These are phyloP conservation scores for Danaus melanippus DNA, from an alignment of 1,140 invertebrate species.

Conservation along the genomic window DNA sequence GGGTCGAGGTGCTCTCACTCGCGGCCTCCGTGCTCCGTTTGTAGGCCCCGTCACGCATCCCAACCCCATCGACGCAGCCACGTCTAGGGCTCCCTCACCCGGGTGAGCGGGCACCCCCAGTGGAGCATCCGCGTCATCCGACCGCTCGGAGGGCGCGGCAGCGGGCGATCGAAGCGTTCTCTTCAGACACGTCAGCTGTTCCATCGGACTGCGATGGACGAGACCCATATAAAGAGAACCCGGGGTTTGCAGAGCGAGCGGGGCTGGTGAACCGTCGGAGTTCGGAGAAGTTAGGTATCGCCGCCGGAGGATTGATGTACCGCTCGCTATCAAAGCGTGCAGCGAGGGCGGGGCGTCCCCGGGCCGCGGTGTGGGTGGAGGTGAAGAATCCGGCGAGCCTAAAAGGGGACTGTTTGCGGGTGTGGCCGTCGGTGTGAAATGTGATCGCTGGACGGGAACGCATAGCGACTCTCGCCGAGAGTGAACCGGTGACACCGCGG, in stretches of 20 bases:
- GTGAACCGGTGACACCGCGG: conserved; percentile 72
- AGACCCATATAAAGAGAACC: conserved; percentile 73
- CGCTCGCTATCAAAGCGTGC: conserved; percentile 78
- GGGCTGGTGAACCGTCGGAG: conserved; percentile 67
- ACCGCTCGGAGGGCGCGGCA: conserved; percentile 37
- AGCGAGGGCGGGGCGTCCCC: conserved; percentile 75
- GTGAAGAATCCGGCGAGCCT: conserved; percentile 76
- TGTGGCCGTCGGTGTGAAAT: conserved; percentile 71
- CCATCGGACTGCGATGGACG: conserved; percentile 79
- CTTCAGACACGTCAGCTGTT: conserved; percentile 82
- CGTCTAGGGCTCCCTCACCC: conserved; percentile 70
- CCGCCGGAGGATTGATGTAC: conserved; percentile 83
- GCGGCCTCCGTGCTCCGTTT: conserved; percentile 26
- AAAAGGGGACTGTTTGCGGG: conserved; percentile 69
- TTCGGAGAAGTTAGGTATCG: conserved; percentile 63
- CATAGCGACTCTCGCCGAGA: conserved; percentile 71
- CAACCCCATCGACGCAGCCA: conserved; percentile 30
- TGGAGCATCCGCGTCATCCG: conserved; percentile 41
- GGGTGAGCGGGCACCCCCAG: conserved; percentile 72
- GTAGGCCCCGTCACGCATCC: conserved; percentile 49
- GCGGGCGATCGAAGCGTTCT: conserved; percentile 67
- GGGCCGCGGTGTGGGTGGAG: conserved; percentile 88
- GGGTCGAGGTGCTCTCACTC: conserved; percentile 54
- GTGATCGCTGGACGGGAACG: conserved; percentile 69
- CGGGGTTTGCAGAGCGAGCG: conserved; percentile 74